Percentiles rank a stretch among this genome's conserved stretches.
Evolutionary conservation across 2,888 invertebrate genomes (phyloP).

Genomic region (Resseliella maxima): DNA sequence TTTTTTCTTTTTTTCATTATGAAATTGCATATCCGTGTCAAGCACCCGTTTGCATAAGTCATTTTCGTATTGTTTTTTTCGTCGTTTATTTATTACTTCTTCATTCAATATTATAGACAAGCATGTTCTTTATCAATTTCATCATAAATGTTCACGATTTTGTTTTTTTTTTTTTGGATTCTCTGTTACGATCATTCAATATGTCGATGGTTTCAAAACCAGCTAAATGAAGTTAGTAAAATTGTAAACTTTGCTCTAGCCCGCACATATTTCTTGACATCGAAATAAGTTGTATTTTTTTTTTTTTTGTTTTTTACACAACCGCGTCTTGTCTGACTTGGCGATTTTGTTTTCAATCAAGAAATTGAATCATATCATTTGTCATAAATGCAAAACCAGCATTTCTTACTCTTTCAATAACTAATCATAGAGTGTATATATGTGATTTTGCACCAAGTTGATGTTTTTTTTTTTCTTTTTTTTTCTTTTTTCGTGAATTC

Average conservation of each 20-base stretch:
- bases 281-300: too few species aligned
- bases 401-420: too few species aligned
- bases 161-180: neutral
- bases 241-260: too few species aligned
- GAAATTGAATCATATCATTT: neutral
- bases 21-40: neutral
- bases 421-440: too few species aligned
- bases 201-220: too few species aligned
- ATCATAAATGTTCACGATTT: neutral
- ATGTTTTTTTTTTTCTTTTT: too few species aligned
- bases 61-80: neutral
- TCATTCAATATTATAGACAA: neutral
- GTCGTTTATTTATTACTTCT: neutral
- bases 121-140: slow-evolving; percentile 34
- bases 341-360: neutral
- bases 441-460: too few species aligned
- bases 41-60: neutral
- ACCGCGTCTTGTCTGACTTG: neutral
- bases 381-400: neutral
- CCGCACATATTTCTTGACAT: too few species aligned
- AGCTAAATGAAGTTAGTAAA: too few species aligned
- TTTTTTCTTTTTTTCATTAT: neutral
- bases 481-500: neutral
- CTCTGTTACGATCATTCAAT: too few species aligned
- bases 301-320: too few species aligned